Conservation (phyloP, 2,113 vertebrate species). For the Nothobranchius kuhntae region DNA sequence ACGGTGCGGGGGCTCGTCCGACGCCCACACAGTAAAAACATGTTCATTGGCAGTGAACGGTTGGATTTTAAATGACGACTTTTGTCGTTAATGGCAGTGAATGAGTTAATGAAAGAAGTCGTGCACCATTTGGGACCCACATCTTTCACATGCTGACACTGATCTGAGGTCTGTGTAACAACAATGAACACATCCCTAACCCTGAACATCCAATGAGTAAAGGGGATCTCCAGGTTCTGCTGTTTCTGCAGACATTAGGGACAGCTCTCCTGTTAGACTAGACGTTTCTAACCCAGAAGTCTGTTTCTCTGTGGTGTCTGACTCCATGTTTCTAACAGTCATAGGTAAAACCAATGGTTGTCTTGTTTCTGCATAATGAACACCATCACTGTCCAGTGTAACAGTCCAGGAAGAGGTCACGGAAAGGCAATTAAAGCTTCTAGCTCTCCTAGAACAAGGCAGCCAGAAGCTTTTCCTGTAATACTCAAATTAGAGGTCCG, state of each 20-base stretch:
- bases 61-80: no score
- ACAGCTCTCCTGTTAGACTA: no score
- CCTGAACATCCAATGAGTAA: conserved; percentile 5
- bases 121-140: background rate
- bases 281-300: no score
- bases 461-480: conserved; percentile 47
- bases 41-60: no score
- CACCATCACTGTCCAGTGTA: background rate
- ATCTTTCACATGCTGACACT: background rate
- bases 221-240: background rate
- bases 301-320: background rate
- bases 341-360: background rate
- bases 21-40: no score
- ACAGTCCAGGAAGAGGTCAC: conserved; percentile 20
- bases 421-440: conserved; percentile 38
- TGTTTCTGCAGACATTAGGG: no score
- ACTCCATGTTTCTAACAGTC: conserved; percentile 9
- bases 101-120: background rate
- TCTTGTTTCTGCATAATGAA: background rate
- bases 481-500: conserved; percentile 43
- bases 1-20: no score
- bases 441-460: conserved; percentile 34
- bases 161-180: background rate
- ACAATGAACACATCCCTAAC: background rate
- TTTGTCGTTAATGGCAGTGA: no score